Evolutionary conservation across 2,888 invertebrate genomes (phyloP).

Genomic region (Caenorhabditis zanzibari): DNA sequence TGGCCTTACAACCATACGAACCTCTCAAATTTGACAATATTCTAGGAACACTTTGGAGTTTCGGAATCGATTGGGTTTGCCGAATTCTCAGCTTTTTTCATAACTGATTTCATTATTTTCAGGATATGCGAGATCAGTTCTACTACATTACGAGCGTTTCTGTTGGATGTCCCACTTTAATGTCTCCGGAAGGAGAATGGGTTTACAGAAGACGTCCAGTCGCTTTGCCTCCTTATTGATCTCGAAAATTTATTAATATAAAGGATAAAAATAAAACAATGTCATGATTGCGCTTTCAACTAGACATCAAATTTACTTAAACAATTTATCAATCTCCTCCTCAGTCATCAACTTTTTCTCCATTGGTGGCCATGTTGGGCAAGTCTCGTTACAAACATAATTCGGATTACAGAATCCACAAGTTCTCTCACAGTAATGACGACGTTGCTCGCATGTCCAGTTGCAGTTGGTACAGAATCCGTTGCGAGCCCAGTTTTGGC

Average conservation of each 20-base stretch:
- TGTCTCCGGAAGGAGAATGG: too few species aligned
- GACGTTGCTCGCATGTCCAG: slow-evolving; percentile 40
- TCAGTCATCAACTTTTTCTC: neutral
- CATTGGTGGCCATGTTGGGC: slow-evolving; percentile 2
- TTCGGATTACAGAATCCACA: slow-evolving; percentile 60
- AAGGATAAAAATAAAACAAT: too few species aligned
- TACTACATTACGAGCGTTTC: neutral
- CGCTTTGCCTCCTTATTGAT: too few species aligned
- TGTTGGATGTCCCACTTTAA: neutral
- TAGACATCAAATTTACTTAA: neutral
- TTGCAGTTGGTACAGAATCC: slow-evolving; percentile 52
- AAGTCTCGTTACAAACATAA: slow-evolving; percentile 25
- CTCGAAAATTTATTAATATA: too few species aligned
- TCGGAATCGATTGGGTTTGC: neutral
- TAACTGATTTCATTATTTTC: neutral
- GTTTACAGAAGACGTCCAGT: too few species aligned
- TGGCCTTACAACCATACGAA: neutral
- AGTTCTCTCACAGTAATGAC: slow-evolving; percentile 41
- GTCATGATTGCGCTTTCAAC: too few species aligned
- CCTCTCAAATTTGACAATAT: neutral
- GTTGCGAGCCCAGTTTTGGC: too few species aligned
- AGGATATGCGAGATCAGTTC: slow-evolving; percentile 10
- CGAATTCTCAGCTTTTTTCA: too few species aligned
- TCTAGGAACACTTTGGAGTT: slow-evolving; percentile 1
- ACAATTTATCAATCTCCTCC: slow-evolving; percentile 5